Conservation (phyloP, 2,888 invertebrate genomes). For the Leucophora obtusa region DNA sequence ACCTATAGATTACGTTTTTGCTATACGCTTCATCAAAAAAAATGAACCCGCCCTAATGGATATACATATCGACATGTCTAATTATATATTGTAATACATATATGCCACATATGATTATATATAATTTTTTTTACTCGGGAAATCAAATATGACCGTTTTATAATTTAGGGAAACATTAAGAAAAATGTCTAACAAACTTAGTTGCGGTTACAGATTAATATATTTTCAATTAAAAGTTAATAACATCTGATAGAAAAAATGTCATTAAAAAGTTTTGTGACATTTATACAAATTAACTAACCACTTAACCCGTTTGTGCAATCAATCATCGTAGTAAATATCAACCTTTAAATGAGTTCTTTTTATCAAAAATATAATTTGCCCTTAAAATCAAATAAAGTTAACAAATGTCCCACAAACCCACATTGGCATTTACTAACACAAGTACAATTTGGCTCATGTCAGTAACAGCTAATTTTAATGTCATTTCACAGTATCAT, state of each 20-base stretch:
- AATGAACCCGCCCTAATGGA: too few species aligned
- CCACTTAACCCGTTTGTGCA: constrained; percentile 41
- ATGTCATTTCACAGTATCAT: constrained; percentile 15
- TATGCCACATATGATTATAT: too few species aligned
- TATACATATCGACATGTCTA: too few species aligned
- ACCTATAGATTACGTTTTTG: too few species aligned
- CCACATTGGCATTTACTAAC: constrained; percentile 1
- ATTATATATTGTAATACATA: too few species aligned
- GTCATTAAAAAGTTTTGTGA: constrained; percentile 35
- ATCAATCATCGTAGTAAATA: constrained; percentile 33
- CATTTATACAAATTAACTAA: constrained; percentile 22
- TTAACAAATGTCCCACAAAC: background rate
- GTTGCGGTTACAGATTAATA: too few species aligned
- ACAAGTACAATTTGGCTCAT: background rate
- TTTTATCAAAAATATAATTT: background rate
- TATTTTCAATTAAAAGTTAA: background rate
- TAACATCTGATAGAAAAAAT: background rate
- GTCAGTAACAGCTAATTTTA: constrained; percentile 25
- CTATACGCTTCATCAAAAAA: too few species aligned
- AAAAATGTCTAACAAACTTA: too few species aligned
- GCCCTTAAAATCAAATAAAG: background rate
- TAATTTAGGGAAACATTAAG: too few species aligned
- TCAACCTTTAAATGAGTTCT: background rate
- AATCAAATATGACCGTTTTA: too few species aligned
- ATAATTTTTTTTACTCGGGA: too few species aligned